Base-by-base conservation (phyloP, 53 echinoderm and acorn worm genomes). In the Paracentrotus lividus region DNA sequence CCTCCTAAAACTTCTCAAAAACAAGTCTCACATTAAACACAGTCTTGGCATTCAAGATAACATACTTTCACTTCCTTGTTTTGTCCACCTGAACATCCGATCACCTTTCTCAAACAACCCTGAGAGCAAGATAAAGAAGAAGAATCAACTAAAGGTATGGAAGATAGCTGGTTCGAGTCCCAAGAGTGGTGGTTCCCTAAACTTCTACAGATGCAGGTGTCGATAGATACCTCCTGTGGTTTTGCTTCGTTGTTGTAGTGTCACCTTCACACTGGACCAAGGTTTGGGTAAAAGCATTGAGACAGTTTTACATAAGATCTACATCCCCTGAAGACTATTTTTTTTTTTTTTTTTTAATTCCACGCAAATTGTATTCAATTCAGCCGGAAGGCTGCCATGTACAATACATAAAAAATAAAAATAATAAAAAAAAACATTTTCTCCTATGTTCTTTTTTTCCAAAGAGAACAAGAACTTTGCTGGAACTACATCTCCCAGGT, bases 21-120 rank as follows among this genome's bases (percentile, higher is more conserved):
- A 81, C 44, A 47, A 81, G 81, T 14, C 49, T 47, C 47, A 81
- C 20, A 42, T 77, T 12, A 18, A 77, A 77, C 23, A 42, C 3
- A 18, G 77, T 77, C 77, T 42, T 77, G 77, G 21, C 44, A 27
- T 81, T 12, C n/a, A n/a, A 81, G 81, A 81, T 81, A 81, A 81
- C 49, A 44, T n/a, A 81, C 81, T 43, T 45, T 47, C 49, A 81
- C 47, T 45, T 81, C 81, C 81, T 47, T 24, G 33, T 47, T 47
- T 81, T 81, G 49, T 81, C 81, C 44, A 81, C 3, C 44, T 24
- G 47, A 47, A 81, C 81, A 81, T n/a, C 81, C 47, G 49, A 81
- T 49, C 26, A 27, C 81, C 47, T 47, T 23, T 47, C 27, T 81
- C 44, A 81, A 81, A 81, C 81, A 81, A 81, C 47, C n/a, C 81